Base-by-base conservation (phyloP, 30 jellyfish, hydroid and myxozoan species). In the Chrysaora quinquecirrha region DNA sequence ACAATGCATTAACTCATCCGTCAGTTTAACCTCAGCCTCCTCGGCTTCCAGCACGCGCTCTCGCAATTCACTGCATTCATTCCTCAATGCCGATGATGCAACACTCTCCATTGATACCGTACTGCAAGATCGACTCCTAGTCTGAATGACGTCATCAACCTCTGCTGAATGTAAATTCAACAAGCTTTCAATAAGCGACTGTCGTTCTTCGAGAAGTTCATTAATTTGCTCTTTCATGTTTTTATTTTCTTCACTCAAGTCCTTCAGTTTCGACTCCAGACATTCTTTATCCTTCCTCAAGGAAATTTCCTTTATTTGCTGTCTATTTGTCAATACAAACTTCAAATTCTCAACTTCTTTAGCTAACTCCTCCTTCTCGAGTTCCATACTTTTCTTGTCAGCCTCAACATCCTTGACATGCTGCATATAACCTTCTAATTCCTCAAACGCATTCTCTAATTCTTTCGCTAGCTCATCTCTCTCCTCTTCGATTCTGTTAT, bases 111-210 rank as follows among this genome's bases (percentile, higher is more conserved):
- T 71, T 21, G 96, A 87, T 10, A 87, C 96, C 29, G 76, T 85
- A 78, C 96, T 87, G 75, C 96, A 71, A 0, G 89, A 71, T 56
- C 96, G 75, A 35, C 96, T 87, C 78, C 96, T 71, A 11, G 96
- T 75, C 60, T 78, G 88, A 11, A 87, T 85, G 65, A 93, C 98
- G 65, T 87, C 96, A 75, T 91, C 93, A 20, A 91, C 98, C 69
- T 86, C 93, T 27, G 88, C 87, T 12, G 98, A 93, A 22, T 85
- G 94, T 77, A 93, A 68, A 80, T 87, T 86, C 34, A 93, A 35
- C 76, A 93, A 49, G 74, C 98, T 93, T 28, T 73, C 68, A 24
- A 93, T 85, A n/a, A 93, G 75, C 34, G 97, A 73, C 58, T 93
- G 97, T 21, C 98, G 85, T 38, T 93, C 98, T 19, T 80, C 96